Percentiles rank a stretch among this genome's conserved stretches.
Conservation (phyloP, 2,113 vertebrate genomes). For the Pterocles gutturalis region DNA sequence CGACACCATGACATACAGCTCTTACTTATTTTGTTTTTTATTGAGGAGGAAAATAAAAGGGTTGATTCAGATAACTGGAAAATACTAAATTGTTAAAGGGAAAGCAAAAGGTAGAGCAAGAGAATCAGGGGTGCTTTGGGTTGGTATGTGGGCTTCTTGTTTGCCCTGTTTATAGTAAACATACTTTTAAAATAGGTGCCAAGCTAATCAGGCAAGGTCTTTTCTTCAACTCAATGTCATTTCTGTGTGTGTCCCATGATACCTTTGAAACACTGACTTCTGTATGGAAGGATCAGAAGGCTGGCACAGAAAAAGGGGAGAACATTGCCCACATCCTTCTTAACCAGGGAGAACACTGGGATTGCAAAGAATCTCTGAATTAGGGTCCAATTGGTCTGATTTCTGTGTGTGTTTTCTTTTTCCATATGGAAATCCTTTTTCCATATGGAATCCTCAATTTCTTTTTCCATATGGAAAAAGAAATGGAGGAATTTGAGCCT, state of each 20-base stretch:
- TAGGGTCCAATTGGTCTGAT: background rate
- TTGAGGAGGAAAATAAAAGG: background rate
- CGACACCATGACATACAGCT: background rate
- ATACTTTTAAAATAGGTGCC: background rate
- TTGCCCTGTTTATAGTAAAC: background rate
- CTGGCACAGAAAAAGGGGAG: background rate
- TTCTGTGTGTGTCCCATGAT: background rate
- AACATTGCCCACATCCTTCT: background rate
- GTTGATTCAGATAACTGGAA: background rate
- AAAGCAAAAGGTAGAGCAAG: background rate
- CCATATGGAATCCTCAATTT: slow-evolving; percentile 28
- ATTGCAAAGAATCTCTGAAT: background rate
- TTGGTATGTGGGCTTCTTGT: background rate
- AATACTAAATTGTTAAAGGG: background rate
- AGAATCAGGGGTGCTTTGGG: background rate
- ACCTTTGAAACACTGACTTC: background rate
- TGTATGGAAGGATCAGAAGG: background rate
- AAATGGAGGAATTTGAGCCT: background rate
- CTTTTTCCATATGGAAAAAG: slow-evolving; percentile 28
- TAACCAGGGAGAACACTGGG: background rate
- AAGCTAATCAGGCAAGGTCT: background rate
- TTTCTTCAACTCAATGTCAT: background rate
- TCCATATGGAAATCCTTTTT: slow-evolving; percentile 38
- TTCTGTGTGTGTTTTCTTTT: too few species aligned
- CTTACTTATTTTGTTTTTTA: background rate